These are phyloP conservation scores for Tragelaphus oryx DNA, from an alignment of 2,797 vertebrate genomes.

Conservation along the genomic window DNA sequence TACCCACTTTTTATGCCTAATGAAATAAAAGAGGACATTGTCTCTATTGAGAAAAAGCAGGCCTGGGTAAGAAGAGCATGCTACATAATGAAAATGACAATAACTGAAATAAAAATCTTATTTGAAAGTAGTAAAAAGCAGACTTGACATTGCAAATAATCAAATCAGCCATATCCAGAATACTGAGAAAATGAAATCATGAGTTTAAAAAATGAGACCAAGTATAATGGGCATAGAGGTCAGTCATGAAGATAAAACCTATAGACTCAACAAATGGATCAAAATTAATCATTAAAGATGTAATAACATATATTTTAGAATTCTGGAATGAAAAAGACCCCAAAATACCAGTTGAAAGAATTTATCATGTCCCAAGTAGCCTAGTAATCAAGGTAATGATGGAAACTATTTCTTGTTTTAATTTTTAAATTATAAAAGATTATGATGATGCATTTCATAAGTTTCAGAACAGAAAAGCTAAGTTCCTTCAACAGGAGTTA, in stretches of 20 bases:
- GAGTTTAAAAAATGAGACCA: slow-evolving; percentile 53
- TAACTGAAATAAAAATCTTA: slow-evolving; percentile 65
- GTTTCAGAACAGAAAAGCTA: not conserved
- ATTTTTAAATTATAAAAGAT: slow-evolving; percentile 20
- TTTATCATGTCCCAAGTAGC: not conserved
- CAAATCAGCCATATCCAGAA: slow-evolving; percentile 61
- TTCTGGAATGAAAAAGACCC: not conserved
- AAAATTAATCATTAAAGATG: slow-evolving; percentile 14
- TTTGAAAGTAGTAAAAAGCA: slow-evolving; percentile 67
- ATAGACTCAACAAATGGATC: not conserved
- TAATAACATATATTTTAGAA: slow-evolving; percentile 22
- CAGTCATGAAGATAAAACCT: slow-evolving; percentile 46
- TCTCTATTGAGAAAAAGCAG: slow-evolving; percentile 63
- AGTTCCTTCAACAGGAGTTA: not conserved
- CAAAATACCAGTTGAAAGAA: not conserved
- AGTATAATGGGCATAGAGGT: slow-evolving; percentile 33
- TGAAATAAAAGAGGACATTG: slow-evolving; percentile 57
- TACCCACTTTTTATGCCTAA: slow-evolving; percentile 54
- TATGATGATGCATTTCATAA: not conserved
- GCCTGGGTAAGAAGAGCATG: slow-evolving; percentile 32
- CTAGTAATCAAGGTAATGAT: not conserved
- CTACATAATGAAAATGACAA: slow-evolving; percentile 69
- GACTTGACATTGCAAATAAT: slow-evolving; percentile 62
- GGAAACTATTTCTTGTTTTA: not conserved
- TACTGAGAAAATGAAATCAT: slow-evolving; percentile 67